A percentile compares a stretch with the other conserved stretches of the same genome.
phyloP scores from a whole-genome alignment of 2,888 invertebrate species.

The Watsonalla binaria region DNA sequence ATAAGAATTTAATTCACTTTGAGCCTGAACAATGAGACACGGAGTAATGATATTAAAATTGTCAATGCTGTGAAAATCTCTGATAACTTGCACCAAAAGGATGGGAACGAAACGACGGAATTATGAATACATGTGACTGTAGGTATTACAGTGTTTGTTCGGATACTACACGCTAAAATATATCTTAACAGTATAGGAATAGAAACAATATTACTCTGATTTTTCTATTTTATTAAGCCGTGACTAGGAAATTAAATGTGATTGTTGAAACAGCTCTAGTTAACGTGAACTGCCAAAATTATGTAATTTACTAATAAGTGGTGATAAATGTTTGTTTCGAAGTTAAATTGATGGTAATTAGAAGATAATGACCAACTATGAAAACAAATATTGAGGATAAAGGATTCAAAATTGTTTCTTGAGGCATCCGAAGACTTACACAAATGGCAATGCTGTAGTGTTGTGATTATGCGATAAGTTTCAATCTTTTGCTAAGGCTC shows the following conservation, averaged over 20 bases:
- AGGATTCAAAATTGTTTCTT: no score
- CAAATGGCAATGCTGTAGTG: no score
- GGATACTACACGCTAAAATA: background rate
- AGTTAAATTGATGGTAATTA: no score
- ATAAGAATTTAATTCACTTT: no score
- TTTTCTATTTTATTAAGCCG: background rate
- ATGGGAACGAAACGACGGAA: slow-evolving; percentile 3
- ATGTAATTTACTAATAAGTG: no score
- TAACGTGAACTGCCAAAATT: background rate
- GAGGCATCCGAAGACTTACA: no score
- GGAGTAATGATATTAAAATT: background rate
- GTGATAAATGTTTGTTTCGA: no score
- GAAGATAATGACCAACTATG: no score
- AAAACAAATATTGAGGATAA: no score
- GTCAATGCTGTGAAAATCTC: background rate
- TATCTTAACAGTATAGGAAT: background rate
- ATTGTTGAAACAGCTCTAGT: background rate
- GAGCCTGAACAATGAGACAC: background rate
- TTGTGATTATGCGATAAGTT: no score
- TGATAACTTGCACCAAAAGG: slow-evolving; percentile 1
- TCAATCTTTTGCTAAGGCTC: no score
- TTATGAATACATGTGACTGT: slow-evolving; percentile 3
- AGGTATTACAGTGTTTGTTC: slow-evolving; percentile 2
- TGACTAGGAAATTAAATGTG: background rate
- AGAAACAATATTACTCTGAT: background rate